phyloP scores from a whole-genome alignment of 2,797 vertebrate genomes.

The Sebastes variabilis region DNA sequence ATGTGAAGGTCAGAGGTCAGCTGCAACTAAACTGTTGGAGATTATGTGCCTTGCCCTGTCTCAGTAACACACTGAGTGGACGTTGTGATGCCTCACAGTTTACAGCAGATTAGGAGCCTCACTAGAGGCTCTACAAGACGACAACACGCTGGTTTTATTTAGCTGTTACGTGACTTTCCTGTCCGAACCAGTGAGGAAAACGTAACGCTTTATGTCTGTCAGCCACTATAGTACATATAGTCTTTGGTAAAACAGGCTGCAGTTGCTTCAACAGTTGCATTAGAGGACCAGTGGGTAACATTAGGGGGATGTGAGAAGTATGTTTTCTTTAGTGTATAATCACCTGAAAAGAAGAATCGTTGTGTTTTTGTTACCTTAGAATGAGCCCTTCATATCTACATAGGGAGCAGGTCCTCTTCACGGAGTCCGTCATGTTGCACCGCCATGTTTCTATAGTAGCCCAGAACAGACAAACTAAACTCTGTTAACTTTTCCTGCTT shows the following conservation, averaged over 20 bases:
- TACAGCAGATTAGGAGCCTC: background rate
- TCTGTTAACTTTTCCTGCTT: no score
- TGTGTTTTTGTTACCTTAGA: no score
- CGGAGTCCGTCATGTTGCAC: no score
- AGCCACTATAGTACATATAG: background rate
- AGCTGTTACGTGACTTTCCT: background rate
- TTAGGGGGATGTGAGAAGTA: no score
- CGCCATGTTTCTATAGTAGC: no score
- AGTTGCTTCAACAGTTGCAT: background rate
- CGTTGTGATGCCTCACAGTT: background rate
- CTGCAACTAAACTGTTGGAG: background rate
- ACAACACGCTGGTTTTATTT: background rate
- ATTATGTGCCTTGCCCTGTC: background rate
- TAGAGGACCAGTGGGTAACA: background rate
- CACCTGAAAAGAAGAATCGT: no score
- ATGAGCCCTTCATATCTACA: no score
- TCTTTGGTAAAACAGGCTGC: background rate
- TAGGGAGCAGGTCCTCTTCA: no score
- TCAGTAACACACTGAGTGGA: background rate
- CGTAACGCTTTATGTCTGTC: background rate
- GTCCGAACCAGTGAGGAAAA: background rate
- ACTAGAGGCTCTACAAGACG: background rate
- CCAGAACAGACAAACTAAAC: no score
- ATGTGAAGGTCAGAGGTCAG: constrained; percentile 1
- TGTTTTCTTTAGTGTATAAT: no score